Evolutionary conservation across 2,888 invertebrate species (phyloP).

Genomic region (Drosophila lacicola): DNA sequence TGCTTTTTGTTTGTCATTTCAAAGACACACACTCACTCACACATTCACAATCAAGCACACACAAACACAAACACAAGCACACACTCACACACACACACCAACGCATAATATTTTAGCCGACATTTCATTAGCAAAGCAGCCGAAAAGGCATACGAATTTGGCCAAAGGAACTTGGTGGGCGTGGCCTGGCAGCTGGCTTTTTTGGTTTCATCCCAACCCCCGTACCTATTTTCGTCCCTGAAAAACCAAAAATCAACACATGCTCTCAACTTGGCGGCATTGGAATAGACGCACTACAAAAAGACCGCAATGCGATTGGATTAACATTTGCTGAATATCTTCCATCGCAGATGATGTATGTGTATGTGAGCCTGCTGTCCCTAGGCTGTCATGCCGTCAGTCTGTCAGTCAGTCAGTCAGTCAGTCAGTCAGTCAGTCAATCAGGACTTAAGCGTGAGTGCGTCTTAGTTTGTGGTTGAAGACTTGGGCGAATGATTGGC

Average conservation of each 20-base stretch:
- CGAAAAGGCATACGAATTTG: constrained; percentile 43
- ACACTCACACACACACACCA: constrained; percentile 14
- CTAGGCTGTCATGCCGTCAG: constrained; percentile 3
- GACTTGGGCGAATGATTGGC: constrained; percentile 61
- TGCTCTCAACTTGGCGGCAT: constrained; percentile 36
- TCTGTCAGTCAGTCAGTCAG: constrained; percentile 13
- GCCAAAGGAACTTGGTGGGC: constrained; percentile 13
- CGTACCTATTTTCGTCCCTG: not conserved
- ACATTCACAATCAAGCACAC: constrained; percentile 14
- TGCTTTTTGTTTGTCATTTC: constrained; percentile 44
- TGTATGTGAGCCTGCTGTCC: not conserved
- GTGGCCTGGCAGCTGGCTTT: constrained; percentile 9
- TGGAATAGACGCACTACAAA: constrained; percentile 57
- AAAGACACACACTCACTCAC: constrained; percentile 12
- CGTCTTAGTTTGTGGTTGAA: constrained; percentile 68
- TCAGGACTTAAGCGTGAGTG: constrained; percentile 44
- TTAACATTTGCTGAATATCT: constrained; percentile 66
- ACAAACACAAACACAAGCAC: constrained; percentile 15
- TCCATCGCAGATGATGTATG: constrained; percentile 23
- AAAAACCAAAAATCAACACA: constrained; percentile 53
- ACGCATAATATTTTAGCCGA: constrained; percentile 46
- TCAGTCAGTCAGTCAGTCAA: constrained; percentile 16
- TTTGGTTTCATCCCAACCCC: constrained; percentile 5
- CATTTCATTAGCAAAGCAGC: constrained; percentile 71
- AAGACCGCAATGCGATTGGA: constrained; percentile 76